Base-by-base conservation (phyloP, 2,888 invertebrate genomes). In the Dryadula phaetusa region DNA sequence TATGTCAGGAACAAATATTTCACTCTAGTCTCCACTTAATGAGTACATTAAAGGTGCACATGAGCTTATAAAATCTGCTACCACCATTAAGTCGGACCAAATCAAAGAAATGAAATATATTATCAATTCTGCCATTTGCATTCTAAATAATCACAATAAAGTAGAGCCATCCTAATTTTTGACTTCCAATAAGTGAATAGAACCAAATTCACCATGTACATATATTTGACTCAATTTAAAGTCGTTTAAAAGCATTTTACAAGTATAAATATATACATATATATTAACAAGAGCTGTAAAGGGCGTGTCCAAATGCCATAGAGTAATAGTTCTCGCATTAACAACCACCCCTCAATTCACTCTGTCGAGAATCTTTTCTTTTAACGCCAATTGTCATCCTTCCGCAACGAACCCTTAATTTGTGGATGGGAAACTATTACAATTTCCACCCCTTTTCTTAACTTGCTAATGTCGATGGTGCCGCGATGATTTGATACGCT, bases 241-340 rank as follows among this genome's bases (percentile, higher is more conserved):
- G 37, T 3, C 37, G 37, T 1, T 37, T 28, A 28, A 28, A 28
- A 28, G 42, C n/a, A 16, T 7, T 16, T 28, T 14, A 14, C 14
- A 18, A 16, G 28, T 16, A 52, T 10, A 32, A 10, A n/a, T 52
- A 52, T 10, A 32, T 10, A 52, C 3, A 25, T 10, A 32, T 16
- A n/a, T 52, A 52, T 10, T 52, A 16, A 52, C 3, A 25, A 16
- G 10, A 37, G 54, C 16, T 10, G n/a, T 25, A n/a, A 56, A n/a
- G 25, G 40, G 56, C 10, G 37, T 28, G 16, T 37, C 58, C 16
- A n/a, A 25, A 34, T 10, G 6, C 53, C 20, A 53, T 20, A 42
- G 25, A 22, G 40, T 42, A 58, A 58, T 42, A 58, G 25, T 58
- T 58, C 56, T 42, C 42, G 22, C 56, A 58, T 58, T 58, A 42